Evolutionary conservation across 2,113 vertebrate species (phyloP), one percentile per base, ranked within the genome.

Genomic region (Phainopepla nitens): DNA sequence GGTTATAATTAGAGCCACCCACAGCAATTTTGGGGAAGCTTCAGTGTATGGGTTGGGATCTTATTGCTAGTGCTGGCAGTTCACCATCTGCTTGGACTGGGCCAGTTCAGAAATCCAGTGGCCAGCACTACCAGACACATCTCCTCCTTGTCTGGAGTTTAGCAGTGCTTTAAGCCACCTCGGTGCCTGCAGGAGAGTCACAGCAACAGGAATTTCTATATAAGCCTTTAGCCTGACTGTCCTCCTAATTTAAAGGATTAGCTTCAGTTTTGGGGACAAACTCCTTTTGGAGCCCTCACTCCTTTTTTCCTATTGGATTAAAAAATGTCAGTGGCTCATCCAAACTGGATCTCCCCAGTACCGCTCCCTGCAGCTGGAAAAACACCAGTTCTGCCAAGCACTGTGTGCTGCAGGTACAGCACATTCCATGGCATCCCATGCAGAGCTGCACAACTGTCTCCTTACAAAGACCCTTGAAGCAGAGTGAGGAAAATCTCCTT

Each of bases 1-100:
- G 28, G 92, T 75, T 95, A 96, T 96, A 89, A 93, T 95, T 96
- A 95, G 94, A 97, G 93, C 92, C 94, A 95, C 95, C 91, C 86
- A 95, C 94, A 93, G 79, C 60, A 96, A 92, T 95, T 96, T 53
- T 58, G 80, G 94, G 88, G 93, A 95, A 96, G 41, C 69, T 93
- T 95, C 69, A 71, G 69, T 14, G 56, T 88, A 71, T 66, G 91
- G 86, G 89, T 81, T 10, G 9, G 72, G 79, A 94, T 89, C 80
- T 71, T 73, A 45, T 27, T 89, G 51, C 58, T 78, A 45, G 31
- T 58, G 65, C 49, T 97, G 85, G 51, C 80, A 83, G 13, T 73
- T 85, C 75, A n/a, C 33, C 60, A 41, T 56, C 24, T 95, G 47
- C 31, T 60, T 75, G 61, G 79, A 93, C 60, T 50, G 33, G 58